Evolutionary conservation across 2,113 vertebrate genomes (phyloP), one percentile per base, ranked within the genome.

Genomic region (Myotis davidii): DNA sequence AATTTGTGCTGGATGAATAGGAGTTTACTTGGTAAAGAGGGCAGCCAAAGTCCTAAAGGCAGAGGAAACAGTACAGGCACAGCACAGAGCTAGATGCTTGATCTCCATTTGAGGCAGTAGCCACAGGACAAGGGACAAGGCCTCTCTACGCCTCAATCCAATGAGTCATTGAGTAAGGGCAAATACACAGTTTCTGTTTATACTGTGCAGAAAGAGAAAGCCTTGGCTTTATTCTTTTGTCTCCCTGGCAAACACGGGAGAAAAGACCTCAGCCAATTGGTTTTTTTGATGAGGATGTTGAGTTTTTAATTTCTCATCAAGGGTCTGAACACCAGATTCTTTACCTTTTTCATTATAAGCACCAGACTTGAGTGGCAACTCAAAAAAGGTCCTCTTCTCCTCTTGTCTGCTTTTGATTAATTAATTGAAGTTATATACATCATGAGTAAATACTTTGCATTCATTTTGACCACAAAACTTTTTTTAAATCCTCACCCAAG

Each of bases 321-420:
- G 65, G 91, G 23, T 87, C 82, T 92, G 82, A 92, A 48, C 65
- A 78, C 0, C 1, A 94, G 27, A 52, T 39, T 48, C 54, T 77
- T 92, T 37, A 23, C 42, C 50, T n/a, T 93, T 90, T 88, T 90
- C 81, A 64, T 94, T 85, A 50, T 73, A 25, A 85, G 56, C 79
- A 76, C 74, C 89, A 82, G 45, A 89, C 70, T 56, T 67, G 83
- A 97, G 87, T 77, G 45, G 37, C 70, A 94, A 67, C 39, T 89
- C 64, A 27, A 76, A 85, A 73, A 64, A 94, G 25, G 34, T 34
- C 42, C 34, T 93, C 32, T 77, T 83, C 59, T 92, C 42, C 59
- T 76, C 37, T 61, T 78, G 23, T 85, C 83, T 89, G n/a, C 76
- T 95, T 93, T 91, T 79, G 74, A 86, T 89, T 79, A 93, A 70